These are phyloP conservation scores for Genyomyrus donnyi DNA, from an alignment of 2,113 vertebrate genomes.

Conservation along the genomic window DNA sequence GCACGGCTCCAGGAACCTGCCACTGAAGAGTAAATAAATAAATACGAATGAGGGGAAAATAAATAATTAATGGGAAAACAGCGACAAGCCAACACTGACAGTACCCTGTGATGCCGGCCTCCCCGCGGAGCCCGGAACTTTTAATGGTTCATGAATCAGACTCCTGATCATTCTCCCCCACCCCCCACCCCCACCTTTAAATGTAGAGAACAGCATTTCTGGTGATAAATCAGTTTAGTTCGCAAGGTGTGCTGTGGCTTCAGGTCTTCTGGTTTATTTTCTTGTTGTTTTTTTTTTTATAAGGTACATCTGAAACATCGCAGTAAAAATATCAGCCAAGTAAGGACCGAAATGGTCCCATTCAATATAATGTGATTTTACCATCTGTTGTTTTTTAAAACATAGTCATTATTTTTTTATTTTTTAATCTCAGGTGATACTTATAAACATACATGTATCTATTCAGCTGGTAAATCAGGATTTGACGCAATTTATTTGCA, in stretches of 20 bases:
- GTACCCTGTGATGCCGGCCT: neutral
- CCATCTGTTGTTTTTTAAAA: neutral
- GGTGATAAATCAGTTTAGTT: neutral
- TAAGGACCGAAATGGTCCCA: neutral
- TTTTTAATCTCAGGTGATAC: neutral
- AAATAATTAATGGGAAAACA: neutral
- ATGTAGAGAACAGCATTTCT: neutral
- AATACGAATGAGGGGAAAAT: neutral
- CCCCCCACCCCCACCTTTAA: neutral
- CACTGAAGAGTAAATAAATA: neutral
- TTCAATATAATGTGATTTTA: neutral
- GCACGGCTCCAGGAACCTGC: neutral
- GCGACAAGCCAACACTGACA: neutral
- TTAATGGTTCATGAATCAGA: conserved; percentile 3
- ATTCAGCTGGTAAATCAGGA: neutral
- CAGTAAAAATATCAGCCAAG: neutral
- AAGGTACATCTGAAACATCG: neutral
- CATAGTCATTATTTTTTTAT: neutral
- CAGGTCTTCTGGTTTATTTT: neutral
- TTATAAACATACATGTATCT: neutral
- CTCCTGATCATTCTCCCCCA: neutral
- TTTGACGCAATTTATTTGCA: neutral
- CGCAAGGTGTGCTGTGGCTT: neutral
- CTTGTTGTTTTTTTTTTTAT: neutral
- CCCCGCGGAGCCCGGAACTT: neutral